A percentile compares a stretch with the other conserved stretches of the same genome.
phyloP scores from a whole-genome alignment of 2,888 invertebrate species.

The Glaucopsyche alexis region DNA sequence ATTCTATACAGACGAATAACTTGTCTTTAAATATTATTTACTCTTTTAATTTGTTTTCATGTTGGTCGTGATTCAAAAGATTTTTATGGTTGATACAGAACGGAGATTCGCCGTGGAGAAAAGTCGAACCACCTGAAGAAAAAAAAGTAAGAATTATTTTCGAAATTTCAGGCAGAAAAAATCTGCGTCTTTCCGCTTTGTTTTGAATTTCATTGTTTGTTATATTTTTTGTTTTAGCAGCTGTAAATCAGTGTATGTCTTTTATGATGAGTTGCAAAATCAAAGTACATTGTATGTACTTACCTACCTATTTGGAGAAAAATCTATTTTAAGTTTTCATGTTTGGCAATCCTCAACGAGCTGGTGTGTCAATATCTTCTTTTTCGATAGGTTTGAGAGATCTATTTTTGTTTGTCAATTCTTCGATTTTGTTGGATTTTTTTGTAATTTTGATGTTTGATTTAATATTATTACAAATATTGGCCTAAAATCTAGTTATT shows the following conservation, averaged over 20 bases:
- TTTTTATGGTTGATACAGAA: not conserved
- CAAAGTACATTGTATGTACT: constrained; percentile 1
- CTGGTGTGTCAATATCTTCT: not conserved
- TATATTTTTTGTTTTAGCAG: not conserved
- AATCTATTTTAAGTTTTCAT: not conserved
- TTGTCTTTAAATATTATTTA: no score
- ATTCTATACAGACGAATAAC: not conserved
- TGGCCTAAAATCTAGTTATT: not conserved
- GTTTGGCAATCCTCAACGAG: not conserved
- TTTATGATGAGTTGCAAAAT: not conserved
- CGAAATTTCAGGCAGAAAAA: not conserved
- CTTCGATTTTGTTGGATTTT: not conserved
- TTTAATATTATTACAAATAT: no score
- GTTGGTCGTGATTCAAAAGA: not conserved
- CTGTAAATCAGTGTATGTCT: not conserved
- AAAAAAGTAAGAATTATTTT: not conserved
- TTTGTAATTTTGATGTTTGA: not conserved
- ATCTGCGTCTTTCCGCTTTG: not conserved
- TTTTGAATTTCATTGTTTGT: not conserved
- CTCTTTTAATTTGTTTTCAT: not conserved
- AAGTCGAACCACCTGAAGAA: constrained; percentile 12
- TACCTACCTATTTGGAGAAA: not conserved
- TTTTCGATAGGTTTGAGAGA: not conserved
- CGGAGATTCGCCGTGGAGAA: not conserved
- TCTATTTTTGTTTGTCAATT: not conserved